Conservation (phyloP, 2,888 invertebrate species). For the Onchidella celtica region DNA sequence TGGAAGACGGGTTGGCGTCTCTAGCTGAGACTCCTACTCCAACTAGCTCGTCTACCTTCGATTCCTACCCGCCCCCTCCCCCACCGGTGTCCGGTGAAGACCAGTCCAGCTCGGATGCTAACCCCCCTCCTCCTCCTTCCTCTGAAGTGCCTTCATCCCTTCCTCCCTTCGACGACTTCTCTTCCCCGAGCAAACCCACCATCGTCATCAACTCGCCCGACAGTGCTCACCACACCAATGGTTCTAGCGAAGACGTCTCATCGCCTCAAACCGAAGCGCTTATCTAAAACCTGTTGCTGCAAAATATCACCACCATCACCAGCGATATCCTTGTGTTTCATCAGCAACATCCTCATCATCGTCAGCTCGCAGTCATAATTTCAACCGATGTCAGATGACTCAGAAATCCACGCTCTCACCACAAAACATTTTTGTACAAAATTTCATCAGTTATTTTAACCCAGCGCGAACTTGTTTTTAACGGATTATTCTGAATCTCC, state of each 20-base stretch:
- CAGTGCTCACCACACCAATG: slow-evolving; percentile 41
- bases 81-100: neutral
- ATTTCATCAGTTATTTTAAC: too few species aligned
- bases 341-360: too few species aligned
- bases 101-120: neutral
- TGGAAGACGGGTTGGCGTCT: slow-evolving; percentile 1
- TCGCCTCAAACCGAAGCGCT: slow-evolving; percentile 31
- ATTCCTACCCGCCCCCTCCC: slow-evolving; percentile 7
- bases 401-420: too few species aligned
- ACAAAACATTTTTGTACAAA: too few species aligned
- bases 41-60: slow-evolving; percentile 10
- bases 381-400: too few species aligned
- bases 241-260: slow-evolving; percentile 23
- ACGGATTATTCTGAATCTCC: too few species aligned
- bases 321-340: too few species aligned
- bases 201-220: slow-evolving; percentile 47
- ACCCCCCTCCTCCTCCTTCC: slow-evolving; percentile 2
- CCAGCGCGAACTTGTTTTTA: too few species aligned
- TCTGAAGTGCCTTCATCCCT: slow-evolving; percentile 32
- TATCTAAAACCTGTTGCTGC: slow-evolving; percentile 26
- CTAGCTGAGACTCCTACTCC: slow-evolving; percentile 23
- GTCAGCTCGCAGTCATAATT: too few species aligned
- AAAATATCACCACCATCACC: neutral
- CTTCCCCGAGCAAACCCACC: slow-evolving; percentile 32
- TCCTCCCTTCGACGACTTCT: neutral